Percentiles rank a stretch among this genome's conserved stretches.
Conservation (phyloP, 2,797 vertebrate genomes). For the Tapera naevia region DNA sequence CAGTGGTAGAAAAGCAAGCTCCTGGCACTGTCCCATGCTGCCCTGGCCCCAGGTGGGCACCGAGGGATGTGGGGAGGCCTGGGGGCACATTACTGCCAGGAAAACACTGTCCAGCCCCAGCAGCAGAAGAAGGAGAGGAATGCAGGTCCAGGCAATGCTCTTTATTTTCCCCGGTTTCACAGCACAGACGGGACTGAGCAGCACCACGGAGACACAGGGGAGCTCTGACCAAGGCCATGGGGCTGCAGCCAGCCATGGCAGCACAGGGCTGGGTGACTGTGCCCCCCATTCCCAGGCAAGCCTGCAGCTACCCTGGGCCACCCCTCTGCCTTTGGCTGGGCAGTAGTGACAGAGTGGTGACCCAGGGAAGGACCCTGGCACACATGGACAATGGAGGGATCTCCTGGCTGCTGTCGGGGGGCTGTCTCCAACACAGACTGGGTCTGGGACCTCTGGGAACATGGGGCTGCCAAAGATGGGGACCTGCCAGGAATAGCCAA, state of each 20-base stretch:
- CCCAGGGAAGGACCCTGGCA: not conserved
- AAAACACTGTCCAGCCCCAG: not conserved
- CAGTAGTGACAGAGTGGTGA: not conserved
- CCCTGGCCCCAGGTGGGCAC: not conserved
- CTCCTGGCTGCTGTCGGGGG: not conserved
- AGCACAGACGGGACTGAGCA: conserved; percentile 46
- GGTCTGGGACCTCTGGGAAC: not conserved
- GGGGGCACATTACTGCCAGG: not conserved
- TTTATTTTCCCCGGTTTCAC: conserved; percentile 65
- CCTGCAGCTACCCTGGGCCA: not conserved
- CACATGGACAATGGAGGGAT: not conserved
- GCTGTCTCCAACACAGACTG: not conserved
- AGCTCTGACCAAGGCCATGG: not conserved
- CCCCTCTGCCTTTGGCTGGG: not conserved
- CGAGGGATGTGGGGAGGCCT: accelerated
- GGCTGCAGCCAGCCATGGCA: not conserved
- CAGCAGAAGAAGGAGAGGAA: not conserved
- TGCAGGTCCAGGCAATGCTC: conserved; percentile 7
- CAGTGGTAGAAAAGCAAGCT: not conserved
- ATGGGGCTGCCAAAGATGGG: not conserved
- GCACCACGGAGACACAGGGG: conserved; percentile 1
- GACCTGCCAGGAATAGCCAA: not conserved
- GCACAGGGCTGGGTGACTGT: not conserved
- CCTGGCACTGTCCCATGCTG: not conserved
- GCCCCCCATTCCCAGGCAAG: not conserved